Conservation (phyloP, 1,140 invertebrate genomes). For the Papilio glaucus region DNA sequence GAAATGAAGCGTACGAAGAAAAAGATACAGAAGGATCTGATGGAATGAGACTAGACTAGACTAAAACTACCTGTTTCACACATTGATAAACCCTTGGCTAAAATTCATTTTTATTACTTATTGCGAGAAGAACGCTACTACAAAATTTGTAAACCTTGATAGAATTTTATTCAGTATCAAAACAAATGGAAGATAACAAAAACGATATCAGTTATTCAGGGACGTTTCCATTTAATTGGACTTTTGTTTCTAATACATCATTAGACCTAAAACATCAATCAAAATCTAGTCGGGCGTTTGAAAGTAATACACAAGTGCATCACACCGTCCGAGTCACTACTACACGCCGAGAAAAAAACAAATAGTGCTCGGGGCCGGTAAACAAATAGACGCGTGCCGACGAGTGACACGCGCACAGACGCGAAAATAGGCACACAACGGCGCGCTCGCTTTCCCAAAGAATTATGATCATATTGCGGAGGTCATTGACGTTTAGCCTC, state of each 20-base stretch:
- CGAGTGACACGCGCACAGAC: conserved; percentile 35
- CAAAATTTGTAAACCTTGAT: too few relatives aligned
- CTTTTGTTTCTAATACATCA: background rate
- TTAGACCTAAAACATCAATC: background rate
- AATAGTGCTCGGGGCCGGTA: conserved; percentile 53
- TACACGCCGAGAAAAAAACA: conserved; percentile 54
- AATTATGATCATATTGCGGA: conserved; percentile 16
- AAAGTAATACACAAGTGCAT: conserved; percentile 40
- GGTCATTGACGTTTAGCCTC: conserved; percentile 32
- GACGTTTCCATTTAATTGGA: too few relatives aligned
- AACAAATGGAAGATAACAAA: too few relatives aligned
- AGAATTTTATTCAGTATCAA: background rate
- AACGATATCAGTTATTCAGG: too few relatives aligned
- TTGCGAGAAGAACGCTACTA: too few relatives aligned
- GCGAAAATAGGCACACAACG: conserved; percentile 41
- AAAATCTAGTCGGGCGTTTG: background rate
- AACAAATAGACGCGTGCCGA: conserved; percentile 50
- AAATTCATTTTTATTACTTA: too few relatives aligned
- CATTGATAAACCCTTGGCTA: too few relatives aligned
- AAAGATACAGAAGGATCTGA: too few relatives aligned
- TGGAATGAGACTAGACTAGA: too few relatives aligned
- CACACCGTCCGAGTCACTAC: conserved; percentile 47
- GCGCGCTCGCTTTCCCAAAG: conserved; percentile 23
- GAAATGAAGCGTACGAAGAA: too few relatives aligned
- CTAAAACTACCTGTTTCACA: too few relatives aligned